These are phyloP conservation scores for Aurelia aurita complex sp. Pacific DNA, from an alignment of 30 jellyfish, hydroid and myxozoan species.

Conservation along the genomic window DNA sequence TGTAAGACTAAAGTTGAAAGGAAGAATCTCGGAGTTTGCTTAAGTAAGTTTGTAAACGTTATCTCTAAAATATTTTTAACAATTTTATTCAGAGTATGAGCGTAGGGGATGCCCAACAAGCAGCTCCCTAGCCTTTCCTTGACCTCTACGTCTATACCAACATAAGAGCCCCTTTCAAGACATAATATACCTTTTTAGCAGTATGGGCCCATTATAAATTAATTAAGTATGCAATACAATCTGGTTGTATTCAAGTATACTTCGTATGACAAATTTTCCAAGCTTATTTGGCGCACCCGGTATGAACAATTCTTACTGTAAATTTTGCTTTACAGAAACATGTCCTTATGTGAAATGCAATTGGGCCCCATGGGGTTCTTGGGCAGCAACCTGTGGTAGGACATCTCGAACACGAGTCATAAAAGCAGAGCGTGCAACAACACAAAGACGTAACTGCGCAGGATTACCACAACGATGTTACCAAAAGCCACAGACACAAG, in stretches of 20 bases:
- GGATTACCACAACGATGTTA: conserved; percentile 71
- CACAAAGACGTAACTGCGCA: conserved; percentile 40
- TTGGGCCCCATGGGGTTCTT: conserved; percentile 70
- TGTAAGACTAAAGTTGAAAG: conserved; percentile 42
- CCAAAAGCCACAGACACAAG: conserved; percentile 38
- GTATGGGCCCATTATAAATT: too few relatives aligned
- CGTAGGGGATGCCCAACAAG: too few relatives aligned
- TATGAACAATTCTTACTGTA: background rate
- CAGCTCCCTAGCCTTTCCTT: too few relatives aligned
- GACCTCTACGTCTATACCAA: too few relatives aligned
- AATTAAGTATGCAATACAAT: too few relatives aligned
- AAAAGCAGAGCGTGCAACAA: conserved; percentile 47
- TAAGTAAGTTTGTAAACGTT: conserved; percentile 5
- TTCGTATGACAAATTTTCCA: too few relatives aligned
- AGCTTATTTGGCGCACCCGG: background rate
- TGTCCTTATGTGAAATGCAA: conserved; percentile 74
- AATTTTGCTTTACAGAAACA: conserved; percentile 7
- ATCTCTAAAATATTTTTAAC: background rate
- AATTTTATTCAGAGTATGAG: background rate
- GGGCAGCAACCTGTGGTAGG: conserved; percentile 78
- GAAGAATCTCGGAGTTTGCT: conserved; percentile 45
- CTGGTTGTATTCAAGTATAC: too few relatives aligned
- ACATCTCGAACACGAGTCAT: conserved; percentile 41
- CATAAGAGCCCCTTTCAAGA: too few relatives aligned
- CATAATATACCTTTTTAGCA: too few relatives aligned